These are phyloP conservation scores for Aporophyla lueneburgensis DNA, from an alignment of 2,888 invertebrate genomes.

Conservation along the genomic window DNA sequence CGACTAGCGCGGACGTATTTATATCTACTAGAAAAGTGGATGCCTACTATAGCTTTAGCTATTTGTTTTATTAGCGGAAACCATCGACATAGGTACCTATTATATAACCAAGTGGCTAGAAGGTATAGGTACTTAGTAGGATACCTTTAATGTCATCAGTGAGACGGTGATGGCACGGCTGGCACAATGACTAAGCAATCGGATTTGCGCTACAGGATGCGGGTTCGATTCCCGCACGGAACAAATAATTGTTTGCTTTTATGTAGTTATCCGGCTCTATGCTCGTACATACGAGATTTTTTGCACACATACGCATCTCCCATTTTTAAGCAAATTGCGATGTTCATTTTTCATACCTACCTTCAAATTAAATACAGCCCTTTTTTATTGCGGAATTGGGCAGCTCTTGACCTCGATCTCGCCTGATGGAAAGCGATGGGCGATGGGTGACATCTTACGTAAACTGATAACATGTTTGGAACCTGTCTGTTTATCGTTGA, in stretches of 20 bases:
- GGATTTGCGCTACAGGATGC: neutral
- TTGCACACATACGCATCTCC: neutral
- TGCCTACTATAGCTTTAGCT: neutral
- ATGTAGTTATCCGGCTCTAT: neutral
- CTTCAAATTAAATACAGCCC: neutral
- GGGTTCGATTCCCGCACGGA: neutral
- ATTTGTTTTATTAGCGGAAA: conserved; percentile 18
- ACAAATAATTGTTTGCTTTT: neutral
- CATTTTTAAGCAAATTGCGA: neutral
- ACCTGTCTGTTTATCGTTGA: too few relatives aligned
- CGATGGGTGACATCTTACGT: too few relatives aligned
- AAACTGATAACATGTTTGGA: too few relatives aligned
- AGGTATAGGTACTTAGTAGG: neutral
- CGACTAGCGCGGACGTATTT: neutral
- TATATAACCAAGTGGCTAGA: neutral
- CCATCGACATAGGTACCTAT: neutral
- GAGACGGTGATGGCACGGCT: neutral
- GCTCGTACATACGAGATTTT: neutral
- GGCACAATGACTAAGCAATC: neutral
- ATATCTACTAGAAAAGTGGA: conserved; percentile 1
- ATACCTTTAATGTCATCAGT: neutral
- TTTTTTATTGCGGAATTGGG: neutral
- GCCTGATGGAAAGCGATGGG: too few relatives aligned
- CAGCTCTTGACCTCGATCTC: too few relatives aligned
- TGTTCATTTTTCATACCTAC: neutral